These are phyloP conservation scores for Numenius arquata DNA, from an alignment of 2,113 vertebrate species.

Conservation along the genomic window DNA sequence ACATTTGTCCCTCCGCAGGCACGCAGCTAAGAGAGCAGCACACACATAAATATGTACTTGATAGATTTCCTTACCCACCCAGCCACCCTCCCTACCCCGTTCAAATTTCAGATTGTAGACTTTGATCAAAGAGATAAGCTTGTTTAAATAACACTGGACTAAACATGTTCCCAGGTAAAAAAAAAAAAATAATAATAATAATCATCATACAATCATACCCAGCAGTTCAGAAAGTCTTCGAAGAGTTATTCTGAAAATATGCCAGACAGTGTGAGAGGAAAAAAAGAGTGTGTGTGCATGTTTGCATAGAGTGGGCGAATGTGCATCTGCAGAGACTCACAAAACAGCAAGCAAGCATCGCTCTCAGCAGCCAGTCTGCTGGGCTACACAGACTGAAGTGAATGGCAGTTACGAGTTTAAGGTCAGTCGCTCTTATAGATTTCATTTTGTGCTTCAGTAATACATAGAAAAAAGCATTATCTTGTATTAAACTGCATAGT, in stretches of 20 bases:
- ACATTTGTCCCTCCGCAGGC: not conserved
- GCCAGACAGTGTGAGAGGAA: slow-evolving; percentile 55
- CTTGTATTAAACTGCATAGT: not conserved
- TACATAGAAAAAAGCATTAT: not conserved
- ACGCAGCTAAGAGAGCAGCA: slow-evolving; percentile 2
- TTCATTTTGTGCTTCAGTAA: not conserved
- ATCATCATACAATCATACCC: slow-evolving; percentile 68
- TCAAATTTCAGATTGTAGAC: slow-evolving; percentile 67
- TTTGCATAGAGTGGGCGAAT: slow-evolving; percentile 24
- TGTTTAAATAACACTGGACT: slow-evolving; percentile 69
- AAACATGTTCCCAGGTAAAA: slow-evolving; percentile 40
- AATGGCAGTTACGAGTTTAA: slow-evolving; percentile 42
- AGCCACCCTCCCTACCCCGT: slow-evolving; percentile 26
- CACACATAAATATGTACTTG: not conserved
- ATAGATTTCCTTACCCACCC: slow-evolving; percentile 38
- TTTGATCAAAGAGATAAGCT: slow-evolving; percentile 69
- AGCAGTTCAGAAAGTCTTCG: slow-evolving; percentile 65
- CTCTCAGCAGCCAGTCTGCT: slow-evolving; percentile 61
- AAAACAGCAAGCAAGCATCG: slow-evolving; percentile 63
- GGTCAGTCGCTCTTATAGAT: not conserved
- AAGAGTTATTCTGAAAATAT: slow-evolving; percentile 70
- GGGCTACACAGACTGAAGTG: slow-evolving; percentile 36
- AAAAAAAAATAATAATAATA: not conserved
- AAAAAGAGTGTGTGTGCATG: slow-evolving; percentile 37
- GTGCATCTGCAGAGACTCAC: slow-evolving; percentile 60